Evolutionary conservation across 2,113 vertebrate species (phyloP).

Genomic region (Podocnemis expansa): DNA sequence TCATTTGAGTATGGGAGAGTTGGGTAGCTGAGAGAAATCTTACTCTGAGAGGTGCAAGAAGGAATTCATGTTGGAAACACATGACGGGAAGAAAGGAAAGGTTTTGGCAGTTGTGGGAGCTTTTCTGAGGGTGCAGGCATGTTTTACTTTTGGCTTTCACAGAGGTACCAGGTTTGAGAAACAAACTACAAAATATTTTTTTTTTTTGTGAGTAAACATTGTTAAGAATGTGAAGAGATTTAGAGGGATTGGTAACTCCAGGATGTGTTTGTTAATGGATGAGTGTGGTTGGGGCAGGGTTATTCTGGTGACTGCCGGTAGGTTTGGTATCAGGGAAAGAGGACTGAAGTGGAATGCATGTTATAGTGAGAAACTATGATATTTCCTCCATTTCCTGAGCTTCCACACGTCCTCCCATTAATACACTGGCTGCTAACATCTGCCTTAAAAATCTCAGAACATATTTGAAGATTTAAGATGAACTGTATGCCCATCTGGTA

Average conservation of each 20-base stretch:
- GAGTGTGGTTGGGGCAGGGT: neutral
- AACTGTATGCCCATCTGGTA: neutral
- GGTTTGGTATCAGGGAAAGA: neutral
- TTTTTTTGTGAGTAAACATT: neutral
- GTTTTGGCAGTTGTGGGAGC: neutral
- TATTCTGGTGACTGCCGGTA: neutral
- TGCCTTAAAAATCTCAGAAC: neutral
- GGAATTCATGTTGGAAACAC: neutral
- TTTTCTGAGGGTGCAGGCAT: neutral
- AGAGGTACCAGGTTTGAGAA: neutral
- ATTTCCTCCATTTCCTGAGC: neutral
- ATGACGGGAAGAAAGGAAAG: neutral
- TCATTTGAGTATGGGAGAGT: slow-evolving; percentile 1
- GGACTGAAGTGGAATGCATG: neutral
- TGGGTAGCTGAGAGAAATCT: neutral
- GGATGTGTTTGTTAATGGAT: neutral
- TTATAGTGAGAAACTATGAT: neutral
- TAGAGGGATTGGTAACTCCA: neutral
- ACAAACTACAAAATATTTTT: neutral
- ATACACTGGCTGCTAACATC: neutral
- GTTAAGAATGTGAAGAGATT: neutral
- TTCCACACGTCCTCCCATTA: neutral
- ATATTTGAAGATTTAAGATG: neutral
- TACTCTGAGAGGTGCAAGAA: neutral
- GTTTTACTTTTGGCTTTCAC: neutral